These are phyloP conservation scores for Drosophila diplacantha DNA, from an alignment of 2,888 invertebrate species.

Conservation along the genomic window DNA sequence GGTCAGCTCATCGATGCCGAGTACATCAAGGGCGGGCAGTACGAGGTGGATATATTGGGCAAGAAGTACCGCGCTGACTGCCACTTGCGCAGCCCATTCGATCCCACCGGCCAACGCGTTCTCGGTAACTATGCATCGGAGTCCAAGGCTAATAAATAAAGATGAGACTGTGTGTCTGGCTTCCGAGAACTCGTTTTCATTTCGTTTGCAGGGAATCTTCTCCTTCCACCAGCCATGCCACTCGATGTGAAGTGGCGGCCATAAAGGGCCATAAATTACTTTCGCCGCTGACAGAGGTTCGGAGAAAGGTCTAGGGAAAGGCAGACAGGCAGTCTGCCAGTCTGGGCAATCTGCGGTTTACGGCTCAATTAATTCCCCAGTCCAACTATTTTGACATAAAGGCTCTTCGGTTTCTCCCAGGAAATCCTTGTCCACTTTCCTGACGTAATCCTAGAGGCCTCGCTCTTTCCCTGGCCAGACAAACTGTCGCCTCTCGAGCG, in stretches of 20 bases:
- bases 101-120: conserved; percentile 86
- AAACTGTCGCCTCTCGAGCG: conserved; percentile 50
- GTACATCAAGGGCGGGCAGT: conserved; percentile 84
- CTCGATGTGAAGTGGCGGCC: conserved; percentile 49
- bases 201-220: conserved; percentile 52
- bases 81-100: conserved; percentile 88
- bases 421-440: conserved; percentile 2
- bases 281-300: conserved; percentile 49
- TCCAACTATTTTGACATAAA: conserved; percentile 66
- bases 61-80: conserved; percentile 84
- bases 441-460: conserved; percentile 36
- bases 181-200: conserved; percentile 50
- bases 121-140: conserved; percentile 81
- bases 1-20: conserved; percentile 82
- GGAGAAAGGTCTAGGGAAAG: conserved; percentile 51
- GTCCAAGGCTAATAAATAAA: conserved; percentile 28
- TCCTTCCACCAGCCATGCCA: neutral
- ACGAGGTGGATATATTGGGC: conserved; percentile 90
- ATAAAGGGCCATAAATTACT: conserved; percentile 62
- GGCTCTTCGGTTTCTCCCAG: conserved; percentile 62
- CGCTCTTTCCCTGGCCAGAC: conserved; percentile 43
- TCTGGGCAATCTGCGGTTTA: conserved; percentile 52
- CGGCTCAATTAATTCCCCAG: conserved; percentile 68
- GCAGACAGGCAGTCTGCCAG: conserved; percentile 37
- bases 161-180: conserved; percentile 6